Evolutionary conservation across 2,113 vertebrate genomes (phyloP).

Genomic region (Tonatia bakeri): DNA sequence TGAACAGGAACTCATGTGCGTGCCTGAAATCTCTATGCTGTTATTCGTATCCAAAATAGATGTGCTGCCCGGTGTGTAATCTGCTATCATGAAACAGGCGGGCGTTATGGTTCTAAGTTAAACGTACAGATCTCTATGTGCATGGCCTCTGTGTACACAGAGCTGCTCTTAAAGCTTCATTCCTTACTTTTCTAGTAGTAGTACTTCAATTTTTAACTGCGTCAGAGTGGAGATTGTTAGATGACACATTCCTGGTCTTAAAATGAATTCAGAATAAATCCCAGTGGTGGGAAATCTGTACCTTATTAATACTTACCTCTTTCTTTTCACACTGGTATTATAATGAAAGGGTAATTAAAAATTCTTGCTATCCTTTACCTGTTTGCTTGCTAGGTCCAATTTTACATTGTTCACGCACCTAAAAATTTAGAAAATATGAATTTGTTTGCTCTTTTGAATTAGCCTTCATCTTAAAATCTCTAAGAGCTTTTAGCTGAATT

Average conservation of each 20-base stretch:
- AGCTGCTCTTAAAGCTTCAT: neutral
- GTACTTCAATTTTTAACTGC: constrained; percentile 43
- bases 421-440: constrained; percentile 13
- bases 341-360: constrained; percentile 71
- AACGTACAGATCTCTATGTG: neutral
- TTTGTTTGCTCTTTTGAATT: constrained; percentile 14
- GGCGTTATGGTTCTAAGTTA: neutral
- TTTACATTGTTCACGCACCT: neutral
- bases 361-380: constrained; percentile 33
- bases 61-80: neutral
- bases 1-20: neutral
- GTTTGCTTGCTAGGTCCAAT: constrained; percentile 11
- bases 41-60: neutral
- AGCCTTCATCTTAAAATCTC: constrained; percentile 37
- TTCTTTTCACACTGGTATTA: constrained; percentile 30
- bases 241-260: constrained; percentile 51
- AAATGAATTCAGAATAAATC: constrained; percentile 66
- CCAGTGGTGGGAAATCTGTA: constrained; percentile 36
- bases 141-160: neutral
- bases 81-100: neutral
- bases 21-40: constrained; percentile 15
- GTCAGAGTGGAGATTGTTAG: constrained; percentile 42
- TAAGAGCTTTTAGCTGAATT: constrained; percentile 45
- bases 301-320: constrained; percentile 39
- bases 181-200: neutral